Percentiles rank a stretch among this genome's conserved stretches.
Evolutionary conservation across 2,113 vertebrate species (phyloP).

Genomic region (Gadus chalcogrammus): DNA sequence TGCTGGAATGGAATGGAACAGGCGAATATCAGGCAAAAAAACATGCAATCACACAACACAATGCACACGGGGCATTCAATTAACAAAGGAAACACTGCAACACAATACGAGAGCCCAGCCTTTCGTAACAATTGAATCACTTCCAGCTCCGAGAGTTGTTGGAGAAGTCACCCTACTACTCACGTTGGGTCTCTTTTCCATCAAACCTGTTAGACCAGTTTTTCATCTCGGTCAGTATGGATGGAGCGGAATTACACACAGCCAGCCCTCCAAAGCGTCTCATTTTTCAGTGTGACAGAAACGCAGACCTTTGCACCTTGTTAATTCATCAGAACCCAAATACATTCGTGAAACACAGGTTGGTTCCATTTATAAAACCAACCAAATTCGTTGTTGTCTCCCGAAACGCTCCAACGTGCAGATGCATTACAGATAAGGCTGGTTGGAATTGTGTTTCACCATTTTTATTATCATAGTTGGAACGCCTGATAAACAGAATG

Average conservation of each 20-base stretch:
- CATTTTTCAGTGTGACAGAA: slow-evolving; percentile 64
- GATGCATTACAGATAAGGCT: slow-evolving; percentile 51
- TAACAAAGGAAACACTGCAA: slow-evolving; percentile 13
- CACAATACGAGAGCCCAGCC: neutral
- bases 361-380: slow-evolving; percentile 64
- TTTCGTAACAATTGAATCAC: slow-evolving; percentile 11
- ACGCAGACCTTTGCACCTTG: slow-evolving; percentile 55
- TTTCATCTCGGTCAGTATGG: slow-evolving; percentile 39
- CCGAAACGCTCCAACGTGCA: slow-evolving; percentile 51
- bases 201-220: slow-evolving; percentile 37
- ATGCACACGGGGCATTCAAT: slow-evolving; percentile 24
- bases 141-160: slow-evolving; percentile 2
- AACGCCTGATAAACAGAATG: slow-evolving; percentile 36
- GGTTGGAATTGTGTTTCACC: slow-evolving; percentile 10
- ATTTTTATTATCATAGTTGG: slow-evolving; percentile 11
- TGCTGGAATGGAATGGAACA: too few species aligned
- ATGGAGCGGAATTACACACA: slow-evolving; percentile 43
- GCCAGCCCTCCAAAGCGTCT: slow-evolving; percentile 37
- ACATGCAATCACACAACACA: slow-evolving; percentile 22
- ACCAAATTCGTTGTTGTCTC: slow-evolving; percentile 50
- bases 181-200: slow-evolving; percentile 26
- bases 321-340: slow-evolving; percentile 68
- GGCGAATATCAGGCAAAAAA: neutral
- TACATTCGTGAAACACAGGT: slow-evolving; percentile 14
- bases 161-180: slow-evolving; percentile 20